Evolutionary conservation across 1,140 invertebrate genomes (phyloP).

Genomic region (Apocrypta bakeri): DNA sequence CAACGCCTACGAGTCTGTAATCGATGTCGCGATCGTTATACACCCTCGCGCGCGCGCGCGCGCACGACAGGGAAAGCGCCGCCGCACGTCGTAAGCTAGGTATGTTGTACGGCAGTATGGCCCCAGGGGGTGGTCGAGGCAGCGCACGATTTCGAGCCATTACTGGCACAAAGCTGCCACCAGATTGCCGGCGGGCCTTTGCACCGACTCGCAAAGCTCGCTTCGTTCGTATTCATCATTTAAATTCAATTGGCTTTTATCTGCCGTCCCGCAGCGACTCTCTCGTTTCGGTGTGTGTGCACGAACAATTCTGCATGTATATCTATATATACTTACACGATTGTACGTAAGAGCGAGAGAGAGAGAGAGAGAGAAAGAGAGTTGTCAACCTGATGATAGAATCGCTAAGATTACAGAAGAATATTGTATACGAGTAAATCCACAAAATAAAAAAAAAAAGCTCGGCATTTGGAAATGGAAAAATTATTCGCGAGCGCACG

Average conservation of each 20-base stretch:
- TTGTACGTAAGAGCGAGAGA: no score
- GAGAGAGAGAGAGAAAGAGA: conserved; percentile 50
- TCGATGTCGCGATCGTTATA: conserved; percentile 33
- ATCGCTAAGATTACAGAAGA: conserved; percentile 66
- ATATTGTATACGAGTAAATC: no score
- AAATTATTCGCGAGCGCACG: no score
- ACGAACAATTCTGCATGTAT: background rate
- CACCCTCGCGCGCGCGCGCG: background rate
- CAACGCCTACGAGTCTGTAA: background rate
- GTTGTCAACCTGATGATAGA: conserved; percentile 65
- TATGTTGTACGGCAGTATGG: conserved; percentile 9
- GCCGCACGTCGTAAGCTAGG: background rate
- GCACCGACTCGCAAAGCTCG: conserved; percentile 57
- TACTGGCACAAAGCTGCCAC: conserved; percentile 74
- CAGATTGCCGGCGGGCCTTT: conserved; percentile 71
- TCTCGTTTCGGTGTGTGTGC: background rate
- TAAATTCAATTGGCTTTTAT: conserved; percentile 75
- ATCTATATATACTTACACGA: background rate
- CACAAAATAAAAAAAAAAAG: no score
- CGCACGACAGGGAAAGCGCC: background rate
- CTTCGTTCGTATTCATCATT: conserved; percentile 74
- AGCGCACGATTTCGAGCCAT: conserved; percentile 68
- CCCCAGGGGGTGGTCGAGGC: conserved; percentile 54
- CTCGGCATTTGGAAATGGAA: no score
- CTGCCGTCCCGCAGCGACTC: conserved; percentile 64